Conservation (phyloP, 2,888 invertebrate species). For the Chrysotoxum bicinctum region DNA sequence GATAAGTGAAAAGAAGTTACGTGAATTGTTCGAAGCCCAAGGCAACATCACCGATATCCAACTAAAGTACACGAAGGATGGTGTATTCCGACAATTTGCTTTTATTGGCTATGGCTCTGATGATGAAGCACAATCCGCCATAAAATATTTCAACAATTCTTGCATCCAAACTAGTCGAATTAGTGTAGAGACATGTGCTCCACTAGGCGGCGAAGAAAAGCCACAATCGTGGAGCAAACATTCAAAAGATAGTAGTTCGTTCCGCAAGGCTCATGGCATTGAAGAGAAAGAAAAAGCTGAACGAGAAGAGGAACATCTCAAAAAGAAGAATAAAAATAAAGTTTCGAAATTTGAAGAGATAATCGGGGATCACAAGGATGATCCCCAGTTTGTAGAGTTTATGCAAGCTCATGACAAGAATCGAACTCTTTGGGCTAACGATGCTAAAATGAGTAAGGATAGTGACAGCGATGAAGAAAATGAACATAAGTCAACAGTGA, state of each 20-base stretch:
- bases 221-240: conserved; percentile 97
- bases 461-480: conserved; percentile 73
- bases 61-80: conserved; percentile 94
- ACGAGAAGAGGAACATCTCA: conserved; percentile 75
- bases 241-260: conserved; percentile 88
- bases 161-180: conserved; percentile 93
- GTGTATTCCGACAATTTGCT: conserved; percentile 95
- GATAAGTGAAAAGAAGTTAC: conserved; percentile 90
- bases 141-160: conserved; percentile 90
- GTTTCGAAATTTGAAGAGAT: conserved; percentile 85
- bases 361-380: conserved; percentile 90
- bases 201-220: conserved; percentile 88
- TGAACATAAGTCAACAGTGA: conserved; percentile 56
- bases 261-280: conserved; percentile 82
- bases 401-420: conserved; percentile 90
- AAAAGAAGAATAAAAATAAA: conserved; percentile 76
- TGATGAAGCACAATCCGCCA: conserved; percentile 89
- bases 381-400: conserved; percentile 94
- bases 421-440: conserved; percentile 83
- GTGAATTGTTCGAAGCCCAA: conserved; percentile 88
- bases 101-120: conserved; percentile 95
- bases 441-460: conserved; percentile 78
- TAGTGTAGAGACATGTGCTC: conserved; percentile 88
- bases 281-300: conserved; percentile 76
- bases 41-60: conserved; percentile 96